Conservation (phyloP, 2,888 invertebrate species). For the Nowickia ferox region DNA sequence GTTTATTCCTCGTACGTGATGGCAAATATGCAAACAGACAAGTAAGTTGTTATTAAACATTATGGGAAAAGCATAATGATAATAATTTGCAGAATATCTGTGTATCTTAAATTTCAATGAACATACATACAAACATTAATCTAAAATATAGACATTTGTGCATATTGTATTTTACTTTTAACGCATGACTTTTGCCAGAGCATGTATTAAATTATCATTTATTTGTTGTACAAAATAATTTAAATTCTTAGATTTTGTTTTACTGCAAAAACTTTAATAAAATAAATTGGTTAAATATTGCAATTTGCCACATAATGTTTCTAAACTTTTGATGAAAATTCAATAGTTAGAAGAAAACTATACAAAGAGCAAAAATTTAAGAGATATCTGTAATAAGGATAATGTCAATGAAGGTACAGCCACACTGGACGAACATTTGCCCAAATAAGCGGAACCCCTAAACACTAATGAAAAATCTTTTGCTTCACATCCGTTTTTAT, state of each 20-base stretch:
- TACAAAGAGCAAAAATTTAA: neutral
- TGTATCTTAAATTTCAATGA: neutral
- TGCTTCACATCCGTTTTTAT: too few relatives aligned
- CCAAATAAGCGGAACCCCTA: too few relatives aligned
- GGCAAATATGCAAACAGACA: neutral
- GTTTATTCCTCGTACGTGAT: constrained; percentile 25
- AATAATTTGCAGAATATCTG: neutral
- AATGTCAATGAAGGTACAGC: neutral
- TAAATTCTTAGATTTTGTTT: constrained; percentile 34
- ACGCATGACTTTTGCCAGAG: neutral
- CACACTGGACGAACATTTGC: neutral
- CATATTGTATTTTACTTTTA: neutral
- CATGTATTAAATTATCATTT: constrained; percentile 18
- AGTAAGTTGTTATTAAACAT: constrained; percentile 18
- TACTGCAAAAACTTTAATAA: constrained; percentile 32
- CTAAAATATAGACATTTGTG: neutral
- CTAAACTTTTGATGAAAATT: neutral
- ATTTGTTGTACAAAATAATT: neutral
- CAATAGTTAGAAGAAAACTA: neutral
- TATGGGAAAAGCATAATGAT: constrained; percentile 25
- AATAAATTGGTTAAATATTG: constrained; percentile 43
- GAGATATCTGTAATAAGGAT: neutral
- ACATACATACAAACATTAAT: neutral
- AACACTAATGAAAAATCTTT: too few relatives aligned
- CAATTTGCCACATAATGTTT: constrained; percentile 36